These are phyloP conservation scores for Conger conger DNA, from an alignment of 2,113 vertebrate species.

Conservation along the genomic window DNA sequence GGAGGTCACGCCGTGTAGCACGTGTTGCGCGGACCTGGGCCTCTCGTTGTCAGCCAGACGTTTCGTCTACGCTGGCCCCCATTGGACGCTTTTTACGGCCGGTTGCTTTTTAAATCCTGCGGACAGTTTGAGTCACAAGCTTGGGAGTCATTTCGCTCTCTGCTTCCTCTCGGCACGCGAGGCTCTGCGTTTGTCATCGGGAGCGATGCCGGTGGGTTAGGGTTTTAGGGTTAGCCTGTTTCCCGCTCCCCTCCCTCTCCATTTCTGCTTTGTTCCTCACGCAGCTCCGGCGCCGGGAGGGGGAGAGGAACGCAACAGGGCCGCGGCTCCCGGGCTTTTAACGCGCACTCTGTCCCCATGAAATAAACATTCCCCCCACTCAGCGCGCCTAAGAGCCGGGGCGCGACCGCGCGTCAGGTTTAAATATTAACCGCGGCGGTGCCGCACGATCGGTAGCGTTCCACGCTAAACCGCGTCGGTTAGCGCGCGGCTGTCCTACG, in stretches of 20 bases:
- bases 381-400: constrained; percentile 66
- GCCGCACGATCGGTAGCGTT: constrained; percentile 52
- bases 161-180: not conserved
- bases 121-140: not conserved
- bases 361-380: constrained; percentile 65
- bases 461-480: constrained; percentile 55
- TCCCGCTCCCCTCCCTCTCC: not conserved
- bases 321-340: constrained; percentile 55
- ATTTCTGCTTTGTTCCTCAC: not conserved
- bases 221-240: not conserved
- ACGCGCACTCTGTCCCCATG: constrained; percentile 67
- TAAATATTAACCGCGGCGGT: constrained; percentile 66
- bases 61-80: not conserved
- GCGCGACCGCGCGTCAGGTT: constrained; percentile 57
- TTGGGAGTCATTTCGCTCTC: not conserved
- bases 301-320: constrained; percentile 48
- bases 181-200: not conserved
- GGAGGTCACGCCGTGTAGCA: not conserved
- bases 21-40: not conserved
- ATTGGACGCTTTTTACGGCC: not conserved
- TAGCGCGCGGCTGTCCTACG: constrained; percentile 42
- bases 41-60: not conserved
- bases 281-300: constrained; percentile 26
- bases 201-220: not conserved
- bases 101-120: not conserved